Base-by-base conservation (phyloP, 2,888 invertebrate genomes). In the Agrochola circellaris region DNA sequence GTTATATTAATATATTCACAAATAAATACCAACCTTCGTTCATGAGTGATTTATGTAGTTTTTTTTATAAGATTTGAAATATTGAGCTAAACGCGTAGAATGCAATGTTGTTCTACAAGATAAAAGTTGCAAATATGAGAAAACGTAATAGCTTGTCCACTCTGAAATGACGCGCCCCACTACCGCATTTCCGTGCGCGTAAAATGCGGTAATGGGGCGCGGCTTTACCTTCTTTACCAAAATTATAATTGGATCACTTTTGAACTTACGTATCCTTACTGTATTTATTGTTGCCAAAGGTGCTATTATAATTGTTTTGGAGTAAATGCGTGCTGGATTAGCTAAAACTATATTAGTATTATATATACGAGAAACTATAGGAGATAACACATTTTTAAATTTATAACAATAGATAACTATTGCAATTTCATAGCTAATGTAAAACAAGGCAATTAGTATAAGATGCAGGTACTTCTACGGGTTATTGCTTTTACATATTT, bases 221-320 rank as follows among this genome's bases (percentile, higher is more conserved):
- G n/a, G n/a, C n/a, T n/a, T n/a, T n/a, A n/a, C n/a, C n/a, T n/a
- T n/a, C n/a, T n/a, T n/a, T 15, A 60, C 20, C 3, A 60, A 60
- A 75, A 71, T 56, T 8, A 48, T 62, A 48, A 26, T 23, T 34
- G 0, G 17, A 34, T 34, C 26, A 38, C 17, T 48, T 9, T 45
- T 80, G 80, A 77, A 72, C 26, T 51, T 34, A 23, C 8, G 13
- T 81, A 23, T 51, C 17, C 20, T 42, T 60, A 38, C 77, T 20
- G 26, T 77, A 71, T 70, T 71, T 73, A 79, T 76, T 81, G 65
- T 76, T 84, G 75, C 78, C 67, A 84, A 88, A 84, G 87, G 88
- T 87, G 87, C 87, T 87, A 88, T 76, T 83, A 72, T 76, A 78
- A 62, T 70, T 64, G 51, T 68, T 64, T 68, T 87, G 51, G 67